A percentile compares a stretch with the other conserved stretches of the same genome.
These are phyloP conservation scores for Platichthys flesus DNA, from an alignment of 2,113 vertebrate species.

Conservation along the genomic window DNA sequence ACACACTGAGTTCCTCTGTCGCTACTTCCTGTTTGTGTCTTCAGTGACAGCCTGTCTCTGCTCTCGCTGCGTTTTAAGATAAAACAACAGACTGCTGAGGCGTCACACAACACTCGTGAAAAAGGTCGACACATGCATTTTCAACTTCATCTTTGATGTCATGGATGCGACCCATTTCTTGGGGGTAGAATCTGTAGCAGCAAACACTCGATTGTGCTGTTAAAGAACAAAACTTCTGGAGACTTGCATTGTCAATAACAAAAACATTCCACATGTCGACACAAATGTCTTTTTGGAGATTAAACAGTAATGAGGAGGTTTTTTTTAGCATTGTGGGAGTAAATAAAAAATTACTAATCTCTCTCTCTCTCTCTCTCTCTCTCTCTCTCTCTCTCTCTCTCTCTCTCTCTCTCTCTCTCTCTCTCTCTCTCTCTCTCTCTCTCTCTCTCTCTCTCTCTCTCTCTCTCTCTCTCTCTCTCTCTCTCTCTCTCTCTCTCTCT, in stretches of 20 bases:
- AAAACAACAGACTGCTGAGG: neutral
- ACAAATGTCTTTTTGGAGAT: constrained; percentile 20
- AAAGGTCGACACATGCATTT: neutral
- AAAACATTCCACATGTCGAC: neutral
- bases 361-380: no score
- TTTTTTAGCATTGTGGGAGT: constrained; percentile 52
- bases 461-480: no score
- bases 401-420: constrained; percentile 2
- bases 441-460: no score
- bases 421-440: no score
- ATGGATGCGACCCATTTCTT: neutral
- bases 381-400: constrained; percentile 1
- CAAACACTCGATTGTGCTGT: neutral
- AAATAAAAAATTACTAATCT: constrained; percentile 62
- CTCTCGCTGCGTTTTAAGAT: neutral
- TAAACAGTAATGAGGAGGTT: constrained; percentile 65
- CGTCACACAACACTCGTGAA: neutral
- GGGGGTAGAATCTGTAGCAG: neutral
- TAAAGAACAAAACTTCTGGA: neutral
- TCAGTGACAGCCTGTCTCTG: constrained; percentile 9
- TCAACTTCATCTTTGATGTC: neutral
- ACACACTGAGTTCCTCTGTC: constrained; percentile 21
- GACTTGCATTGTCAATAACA: neutral
- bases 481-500: no score
- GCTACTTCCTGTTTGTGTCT: constrained; percentile 64